phyloP scores from a whole-genome alignment of 2,113 vertebrate species.

The Chionodraco myersi region DNA sequence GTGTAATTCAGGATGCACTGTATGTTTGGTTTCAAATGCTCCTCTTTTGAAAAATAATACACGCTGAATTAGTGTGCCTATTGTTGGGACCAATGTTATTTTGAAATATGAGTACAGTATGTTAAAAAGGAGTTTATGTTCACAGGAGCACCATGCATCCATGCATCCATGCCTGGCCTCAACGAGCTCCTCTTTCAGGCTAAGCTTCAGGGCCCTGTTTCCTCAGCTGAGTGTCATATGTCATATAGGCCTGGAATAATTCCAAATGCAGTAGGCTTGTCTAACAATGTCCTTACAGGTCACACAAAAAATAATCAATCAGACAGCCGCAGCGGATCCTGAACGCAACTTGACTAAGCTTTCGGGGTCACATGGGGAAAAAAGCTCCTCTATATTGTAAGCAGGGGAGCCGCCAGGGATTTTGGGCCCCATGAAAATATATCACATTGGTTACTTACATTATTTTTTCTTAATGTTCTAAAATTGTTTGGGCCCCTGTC shows the following conservation, averaged over 20 bases:
- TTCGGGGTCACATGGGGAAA: too few species aligned
- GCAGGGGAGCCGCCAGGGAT: too few species aligned
- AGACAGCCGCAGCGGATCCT: too few species aligned
- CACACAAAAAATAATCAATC: too few species aligned
- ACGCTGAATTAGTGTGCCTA: slow-evolving; percentile 4
- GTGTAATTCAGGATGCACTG: background rate
- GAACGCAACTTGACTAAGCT: too few species aligned
- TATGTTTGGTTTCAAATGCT: background rate
- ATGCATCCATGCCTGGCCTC: background rate
- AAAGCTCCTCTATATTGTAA: too few species aligned
- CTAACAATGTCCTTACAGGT: too few species aligned
- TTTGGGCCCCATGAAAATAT: too few species aligned
- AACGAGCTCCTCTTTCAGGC: slow-evolving; percentile 5
- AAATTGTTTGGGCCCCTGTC: too few species aligned
- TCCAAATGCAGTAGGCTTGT: too few species aligned
- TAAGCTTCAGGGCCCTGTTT: background rate
- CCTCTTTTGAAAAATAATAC: background rate
- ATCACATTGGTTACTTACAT: too few species aligned
- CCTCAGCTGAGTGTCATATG: background rate
- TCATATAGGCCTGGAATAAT: background rate
- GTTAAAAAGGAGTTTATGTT: background rate
- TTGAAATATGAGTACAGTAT: background rate
- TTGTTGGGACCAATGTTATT: background rate
- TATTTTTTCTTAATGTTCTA: too few species aligned
- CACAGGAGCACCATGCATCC: background rate